Evolutionary conservation across 2,888 invertebrate genomes (phyloP).

Genomic region (Zele albiditarsus): DNA sequence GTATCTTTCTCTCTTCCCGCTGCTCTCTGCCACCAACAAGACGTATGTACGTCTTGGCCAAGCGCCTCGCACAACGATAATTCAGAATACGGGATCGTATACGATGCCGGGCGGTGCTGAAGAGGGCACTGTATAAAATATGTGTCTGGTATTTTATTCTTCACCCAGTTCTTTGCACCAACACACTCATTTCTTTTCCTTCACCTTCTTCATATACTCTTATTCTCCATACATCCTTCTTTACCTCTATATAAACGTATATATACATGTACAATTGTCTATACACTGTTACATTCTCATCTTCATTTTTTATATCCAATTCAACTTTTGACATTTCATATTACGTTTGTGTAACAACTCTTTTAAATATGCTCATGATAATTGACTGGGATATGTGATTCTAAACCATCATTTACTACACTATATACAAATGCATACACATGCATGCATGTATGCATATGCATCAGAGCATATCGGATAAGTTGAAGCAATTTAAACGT

Average conservation of each 20-base stretch:
- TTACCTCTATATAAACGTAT: neutral
- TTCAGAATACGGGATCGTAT: slow-evolving; percentile 62
- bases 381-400: neutral
- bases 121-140: slow-evolving; percentile 63
- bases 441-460: slow-evolving; percentile 5
- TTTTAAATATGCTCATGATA: neutral
- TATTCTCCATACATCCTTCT: slow-evolving; percentile 6
- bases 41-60: slow-evolving; percentile 67
- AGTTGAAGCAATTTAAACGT: slow-evolving; percentile 42
- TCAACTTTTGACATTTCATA: neutral
- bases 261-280: neutral
- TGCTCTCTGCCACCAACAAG: slow-evolving; percentile 56
- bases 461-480: slow-evolving; percentile 18
- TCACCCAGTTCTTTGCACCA: slow-evolving; percentile 64
- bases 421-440: neutral
- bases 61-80: slow-evolving; percentile 69
- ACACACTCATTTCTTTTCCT: slow-evolving; percentile 38
- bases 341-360: neutral
- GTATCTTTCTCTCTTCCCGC: slow-evolving; percentile 37
- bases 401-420: slow-evolving; percentile 1
- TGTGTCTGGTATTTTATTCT: slow-evolving; percentile 72
- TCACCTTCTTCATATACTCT: slow-evolving; percentile 14
- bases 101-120: slow-evolving; percentile 52
- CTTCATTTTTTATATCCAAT: neutral
- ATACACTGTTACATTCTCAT: neutral